These are phyloP conservation scores for Aphodius granarius DNA, from an alignment of 2,888 invertebrate genomes.

Conservation along the genomic window DNA sequence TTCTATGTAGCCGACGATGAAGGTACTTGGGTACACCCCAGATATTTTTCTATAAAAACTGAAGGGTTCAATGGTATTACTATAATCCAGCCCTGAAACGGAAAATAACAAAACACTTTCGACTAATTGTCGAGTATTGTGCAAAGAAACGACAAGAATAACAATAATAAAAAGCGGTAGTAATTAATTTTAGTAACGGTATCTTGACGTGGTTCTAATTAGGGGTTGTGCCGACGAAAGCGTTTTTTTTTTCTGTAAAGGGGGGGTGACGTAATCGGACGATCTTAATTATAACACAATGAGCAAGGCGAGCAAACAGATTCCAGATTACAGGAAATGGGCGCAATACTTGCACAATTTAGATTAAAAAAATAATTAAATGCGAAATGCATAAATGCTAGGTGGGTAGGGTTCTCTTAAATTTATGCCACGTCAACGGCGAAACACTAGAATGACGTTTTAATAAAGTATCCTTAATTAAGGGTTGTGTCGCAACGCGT, in stretches of 20 bases:
- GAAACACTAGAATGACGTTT: neutral
- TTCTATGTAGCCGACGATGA: no score
- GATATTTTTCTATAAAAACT: no score
- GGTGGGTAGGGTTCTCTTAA: neutral
- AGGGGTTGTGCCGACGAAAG: neutral
- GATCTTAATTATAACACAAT: conserved; percentile 10
- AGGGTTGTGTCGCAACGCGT: neutral
- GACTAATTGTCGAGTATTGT: neutral
- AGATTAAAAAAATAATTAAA: conserved; percentile 2
- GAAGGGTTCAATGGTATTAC: neutral
- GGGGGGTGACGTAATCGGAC: neutral
- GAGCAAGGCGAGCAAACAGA: neutral
- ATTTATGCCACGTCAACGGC: neutral
- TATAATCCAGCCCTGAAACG: neutral
- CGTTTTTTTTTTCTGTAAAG: neutral
- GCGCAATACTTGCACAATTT: conserved; percentile 3
- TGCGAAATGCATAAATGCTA: conserved; percentile 3
- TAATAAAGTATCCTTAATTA: conserved; percentile 7
- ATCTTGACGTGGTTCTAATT: neutral
- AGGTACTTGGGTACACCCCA: no score
- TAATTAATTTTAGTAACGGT: neutral
- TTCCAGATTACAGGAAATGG: neutral
- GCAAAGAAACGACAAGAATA: neutral
- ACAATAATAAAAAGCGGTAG: neutral
- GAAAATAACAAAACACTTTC: neutral